A percentile compares a stretch with the other conserved stretches of the same genome.
Conservation (phyloP, 2,797 vertebrate species). For the Onychomys leucogaster region DNA sequence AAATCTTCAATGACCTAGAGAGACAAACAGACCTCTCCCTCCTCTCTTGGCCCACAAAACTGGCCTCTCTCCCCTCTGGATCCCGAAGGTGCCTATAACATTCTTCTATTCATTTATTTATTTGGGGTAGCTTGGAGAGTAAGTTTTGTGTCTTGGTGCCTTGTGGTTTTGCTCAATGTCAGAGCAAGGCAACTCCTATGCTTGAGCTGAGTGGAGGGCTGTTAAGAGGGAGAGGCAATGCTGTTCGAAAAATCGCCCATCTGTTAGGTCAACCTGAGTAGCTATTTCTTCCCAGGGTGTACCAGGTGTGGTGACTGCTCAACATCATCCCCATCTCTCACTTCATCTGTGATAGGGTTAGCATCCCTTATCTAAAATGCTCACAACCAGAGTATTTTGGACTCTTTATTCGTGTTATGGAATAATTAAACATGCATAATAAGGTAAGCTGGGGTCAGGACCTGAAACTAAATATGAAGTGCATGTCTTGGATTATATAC, state of each 20-base stretch:
- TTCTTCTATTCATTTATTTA: conserved; percentile 61
- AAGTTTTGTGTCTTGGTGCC: conserved; percentile 34
- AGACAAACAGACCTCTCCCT: neutral
- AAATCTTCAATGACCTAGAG: conserved; percentile 66
- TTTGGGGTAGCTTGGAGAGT: conserved; percentile 45
- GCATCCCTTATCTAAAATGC: neutral
- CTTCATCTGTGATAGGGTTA: neutral
- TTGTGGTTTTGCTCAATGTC: conserved; percentile 67
- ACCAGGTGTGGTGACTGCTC: neutral
- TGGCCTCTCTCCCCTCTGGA: neutral
- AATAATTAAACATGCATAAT: neutral
- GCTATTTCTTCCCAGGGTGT: neutral
- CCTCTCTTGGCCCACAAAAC: neutral
- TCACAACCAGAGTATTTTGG: neutral
- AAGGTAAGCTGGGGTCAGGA: neutral
- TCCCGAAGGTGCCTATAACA: neutral
- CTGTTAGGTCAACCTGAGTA: neutral
- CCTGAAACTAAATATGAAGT: neutral
- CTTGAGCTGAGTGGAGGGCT: neutral
- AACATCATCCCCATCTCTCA: neutral
- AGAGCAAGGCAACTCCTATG: conserved; percentile 57
- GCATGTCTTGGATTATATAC: neutral
- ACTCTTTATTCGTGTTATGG: neutral
- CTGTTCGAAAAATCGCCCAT: neutral
- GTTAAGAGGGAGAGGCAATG: neutral